Conservation (phyloP, 1,140 invertebrate genomes). For the Pseudoatta argentina region DNA sequence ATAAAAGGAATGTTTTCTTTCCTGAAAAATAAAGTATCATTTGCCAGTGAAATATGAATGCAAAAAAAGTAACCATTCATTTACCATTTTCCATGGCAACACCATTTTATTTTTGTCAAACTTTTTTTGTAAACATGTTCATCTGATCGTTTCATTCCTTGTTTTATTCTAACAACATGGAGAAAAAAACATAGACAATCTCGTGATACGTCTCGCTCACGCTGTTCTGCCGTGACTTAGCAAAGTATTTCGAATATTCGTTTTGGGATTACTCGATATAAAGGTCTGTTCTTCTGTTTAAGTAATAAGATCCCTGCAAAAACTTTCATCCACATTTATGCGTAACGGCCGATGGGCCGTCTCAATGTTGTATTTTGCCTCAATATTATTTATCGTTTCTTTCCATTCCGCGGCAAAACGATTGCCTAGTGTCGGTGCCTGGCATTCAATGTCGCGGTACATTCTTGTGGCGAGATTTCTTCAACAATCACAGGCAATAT, state of each 20-base stretch:
- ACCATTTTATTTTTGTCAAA: not conserved
- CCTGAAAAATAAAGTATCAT: not conserved
- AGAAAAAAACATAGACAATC: conserved; percentile 12
- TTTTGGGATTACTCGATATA: conserved; percentile 40
- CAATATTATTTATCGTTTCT: conserved; percentile 11
- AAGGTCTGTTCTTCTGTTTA: not conserved
- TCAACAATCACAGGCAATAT: not conserved
- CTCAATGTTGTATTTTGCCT: conserved; percentile 1
- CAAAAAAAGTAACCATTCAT: not conserved
- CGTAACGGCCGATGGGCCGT: not conserved
- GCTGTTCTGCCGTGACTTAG: conserved; percentile 53
- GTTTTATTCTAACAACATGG: not conserved
- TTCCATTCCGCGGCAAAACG: not conserved
- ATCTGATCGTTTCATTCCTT: not conserved
- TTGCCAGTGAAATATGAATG: conserved; percentile 16
- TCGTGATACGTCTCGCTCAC: conserved; percentile 19
- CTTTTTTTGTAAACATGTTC: not conserved
- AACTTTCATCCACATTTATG: conserved; percentile 27
- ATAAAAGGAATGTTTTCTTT: not conserved
- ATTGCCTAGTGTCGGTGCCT: conserved; percentile 2
- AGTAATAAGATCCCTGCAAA: not conserved
- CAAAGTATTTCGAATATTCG: conserved; percentile 39
- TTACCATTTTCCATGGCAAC: not conserved
- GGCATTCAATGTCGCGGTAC: not conserved
- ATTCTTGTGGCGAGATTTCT: not conserved